Conservation (phyloP, 2,888 invertebrate species). For the Liopterus haemorrhoidalis region DNA sequence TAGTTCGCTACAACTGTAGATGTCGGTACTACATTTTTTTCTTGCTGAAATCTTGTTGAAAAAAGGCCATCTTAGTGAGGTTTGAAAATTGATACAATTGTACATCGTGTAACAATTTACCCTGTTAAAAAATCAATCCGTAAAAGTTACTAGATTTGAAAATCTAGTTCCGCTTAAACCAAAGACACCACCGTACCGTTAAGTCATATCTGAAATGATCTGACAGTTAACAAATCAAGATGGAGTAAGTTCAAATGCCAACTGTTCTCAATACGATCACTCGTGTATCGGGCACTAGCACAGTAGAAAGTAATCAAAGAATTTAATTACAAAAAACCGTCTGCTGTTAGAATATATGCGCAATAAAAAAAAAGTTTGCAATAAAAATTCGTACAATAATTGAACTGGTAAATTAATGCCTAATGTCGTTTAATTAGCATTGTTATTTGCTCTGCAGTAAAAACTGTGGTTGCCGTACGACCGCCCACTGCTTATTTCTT, state of each 20-base stretch:
- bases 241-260: constrained; percentile 17
- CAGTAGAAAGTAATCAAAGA: constrained; percentile 24
- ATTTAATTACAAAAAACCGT: constrained; percentile 23
- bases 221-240: constrained; percentile 5
- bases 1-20: too few species aligned
- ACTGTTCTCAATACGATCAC: constrained; percentile 15
- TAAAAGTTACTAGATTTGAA: too few species aligned
- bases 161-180: too few species aligned
- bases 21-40: too few species aligned
- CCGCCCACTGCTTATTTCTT: constrained; percentile 3
- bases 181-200: too few species aligned
- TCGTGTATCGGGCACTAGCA: constrained; percentile 15
- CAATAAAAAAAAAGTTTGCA: constrained; percentile 28
- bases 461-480: constrained; percentile 21
- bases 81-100: too few species aligned
- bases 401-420: constrained; percentile 38
- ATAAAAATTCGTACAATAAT: constrained; percentile 34
- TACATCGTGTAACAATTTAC: too few species aligned
- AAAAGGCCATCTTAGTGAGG: too few species aligned
- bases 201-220: too few species aligned
- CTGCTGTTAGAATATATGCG: constrained; percentile 7
- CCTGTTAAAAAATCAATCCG: too few species aligned
- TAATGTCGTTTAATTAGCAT: constrained; percentile 35
- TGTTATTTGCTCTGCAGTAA: constrained; percentile 33
- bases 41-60: too few species aligned